Base-by-base conservation (phyloP, 2,888 invertebrate species). In the Lithophane ornitopus region DNA sequence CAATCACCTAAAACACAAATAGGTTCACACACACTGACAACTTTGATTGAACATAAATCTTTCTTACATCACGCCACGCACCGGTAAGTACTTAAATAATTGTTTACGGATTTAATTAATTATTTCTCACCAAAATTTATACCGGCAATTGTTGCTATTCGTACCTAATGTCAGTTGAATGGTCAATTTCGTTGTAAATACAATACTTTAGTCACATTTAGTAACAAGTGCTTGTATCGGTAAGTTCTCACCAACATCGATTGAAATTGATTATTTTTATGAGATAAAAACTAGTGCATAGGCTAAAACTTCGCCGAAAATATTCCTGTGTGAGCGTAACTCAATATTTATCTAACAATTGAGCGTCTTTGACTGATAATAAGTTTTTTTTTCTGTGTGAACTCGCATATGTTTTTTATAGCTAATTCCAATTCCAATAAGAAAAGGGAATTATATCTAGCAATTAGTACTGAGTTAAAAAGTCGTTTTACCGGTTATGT, bases 401-500 rank as follows among this genome's bases (percentile, higher is more conserved):
- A 52, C 22, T 28, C 6, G n/a, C n/a, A 28, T 7, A 19, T 26
- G 41, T 22, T 6, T 26, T 28, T 16, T 49, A 9, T 80, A 58
- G 16, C n/a, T 56, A 26, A 3, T 41, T 71, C 58, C 76, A 58
- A 44, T 62, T 71, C 58, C 76, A 58, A 44, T 62, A 56, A 41
- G 28, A 49, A 59, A 54, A 59, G 16, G 54, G 26, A 54, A 26
- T 67, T 63, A 59, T n/a, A 58, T 11, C 62, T 62, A 34, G 74
- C 26, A 54, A 14, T 34, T 63, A 67, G 75, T 56, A 52, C 54
- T 56, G 28, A 77, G 46, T 70, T 58, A 74, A 85, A 74, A 85
- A 85, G 80, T 61, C 3, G 76, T 80, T 58, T 41, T 54, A 74
- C 86, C 74, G 58, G 86, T 78, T 74, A 2, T 0, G 6, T 19